Evolutionary conservation across 2,113 vertebrate genomes (phyloP), one percentile per base, ranked within the genome.

Genomic region (Crocuta crocuta): DNA sequence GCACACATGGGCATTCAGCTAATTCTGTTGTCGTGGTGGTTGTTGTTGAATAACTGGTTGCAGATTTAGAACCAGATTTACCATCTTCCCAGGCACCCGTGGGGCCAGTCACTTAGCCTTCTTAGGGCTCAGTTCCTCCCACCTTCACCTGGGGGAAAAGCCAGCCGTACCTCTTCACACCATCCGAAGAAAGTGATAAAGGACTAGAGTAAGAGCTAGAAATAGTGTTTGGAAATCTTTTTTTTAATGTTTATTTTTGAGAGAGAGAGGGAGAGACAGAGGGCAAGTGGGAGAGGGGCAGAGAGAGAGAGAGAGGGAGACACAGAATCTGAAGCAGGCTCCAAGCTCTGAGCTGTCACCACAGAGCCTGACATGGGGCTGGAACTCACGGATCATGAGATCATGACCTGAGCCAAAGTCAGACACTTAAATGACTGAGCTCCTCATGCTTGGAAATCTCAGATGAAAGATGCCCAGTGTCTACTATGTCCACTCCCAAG

Each of bases 31-130:
- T 61, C 58, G 70, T 4, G 82, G 23, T 26, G 17, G 16, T 15
- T 80, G 33, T 31, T 76, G 7, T 2, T 65, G 48, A 73, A 50
- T 48, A 33, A 68, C 33, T 23, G 35, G 65, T 23, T 68, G 80
- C 92, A 96, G 68, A 82, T 53, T 78, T 63, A 91, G 92, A 92
- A 19, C 24, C 68, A 65, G n/a, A n/a, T 45, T 45, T 39, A 65
- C 28, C 31, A 39, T 82, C 70, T 93, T 70, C 58, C 50, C 33
- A 45, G 73, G 45, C 7, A 82, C 23, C 26, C 53, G 39, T 26
- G 15, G 21, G 70, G 65, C 76, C 90, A 45, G 53, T 65, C 83
- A 45, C 68, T 55, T 39, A 15, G 82, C 33, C 24, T 78, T 80
- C 74, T 86, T 16, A 68, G 31, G n/a, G 91, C 45, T 91, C n/a